Evolutionary conservation across 2,113 vertebrate species (phyloP).

Genomic region (Copsychus sechellarum): DNA sequence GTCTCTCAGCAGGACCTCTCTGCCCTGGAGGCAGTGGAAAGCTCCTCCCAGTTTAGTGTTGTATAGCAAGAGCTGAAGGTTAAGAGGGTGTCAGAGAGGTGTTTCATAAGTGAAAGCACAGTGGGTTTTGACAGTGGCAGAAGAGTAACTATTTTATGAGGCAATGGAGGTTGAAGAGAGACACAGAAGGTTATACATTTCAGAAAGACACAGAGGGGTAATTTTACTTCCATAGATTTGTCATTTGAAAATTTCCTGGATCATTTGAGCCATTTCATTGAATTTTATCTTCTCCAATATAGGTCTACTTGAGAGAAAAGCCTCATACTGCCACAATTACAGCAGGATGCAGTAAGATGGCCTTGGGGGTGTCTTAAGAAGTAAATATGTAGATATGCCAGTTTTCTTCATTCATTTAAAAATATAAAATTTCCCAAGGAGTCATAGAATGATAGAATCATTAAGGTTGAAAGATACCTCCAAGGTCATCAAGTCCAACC

Average conservation of each 20-base stretch:
- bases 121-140: neutral
- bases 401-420: neutral
- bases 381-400: neutral
- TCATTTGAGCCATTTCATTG: neutral
- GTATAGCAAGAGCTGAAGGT: neutral
- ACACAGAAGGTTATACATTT: neutral
- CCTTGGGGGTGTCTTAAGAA: neutral
- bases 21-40: rapidly evolving
- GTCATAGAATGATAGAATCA: neutral
- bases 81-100: neutral
- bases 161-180: neutral
- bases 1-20: neutral
- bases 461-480: neutral
- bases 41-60: neutral
- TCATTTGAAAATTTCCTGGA: neutral
- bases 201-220: neutral
- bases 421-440: neutral
- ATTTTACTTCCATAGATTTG: neutral
- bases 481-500: neutral
- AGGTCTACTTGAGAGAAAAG: neutral
- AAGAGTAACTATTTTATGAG: neutral
- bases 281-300: neutral
- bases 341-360: neutral
- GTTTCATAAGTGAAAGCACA: neutral
- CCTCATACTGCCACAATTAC: neutral